Conservation (phyloP, 2,888 invertebrate species). For the Achlya flavicornis region DNA sequence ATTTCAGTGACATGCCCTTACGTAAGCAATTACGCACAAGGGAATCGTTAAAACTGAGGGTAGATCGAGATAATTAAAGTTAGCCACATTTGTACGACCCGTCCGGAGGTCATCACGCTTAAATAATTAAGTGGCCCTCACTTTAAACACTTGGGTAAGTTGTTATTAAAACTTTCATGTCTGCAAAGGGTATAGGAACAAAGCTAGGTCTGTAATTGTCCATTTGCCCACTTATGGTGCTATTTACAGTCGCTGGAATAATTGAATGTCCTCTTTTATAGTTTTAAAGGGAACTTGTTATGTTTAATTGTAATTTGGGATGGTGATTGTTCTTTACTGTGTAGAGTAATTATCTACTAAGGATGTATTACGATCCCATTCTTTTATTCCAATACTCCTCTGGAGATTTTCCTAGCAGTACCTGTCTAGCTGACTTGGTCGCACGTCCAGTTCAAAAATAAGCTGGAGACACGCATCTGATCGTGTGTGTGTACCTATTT, state of each 20-base stretch:
- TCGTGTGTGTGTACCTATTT: no score
- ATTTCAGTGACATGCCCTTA: slow-evolving; percentile 32
- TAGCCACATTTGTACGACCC: slow-evolving; percentile 42
- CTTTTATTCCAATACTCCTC: no score
- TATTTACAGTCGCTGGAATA: not conserved
- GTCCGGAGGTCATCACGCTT: slow-evolving; percentile 46
- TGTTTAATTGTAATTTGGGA: not conserved
- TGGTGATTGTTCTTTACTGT: not conserved
- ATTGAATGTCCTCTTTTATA: not conserved
- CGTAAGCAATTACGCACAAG: slow-evolving; percentile 50
- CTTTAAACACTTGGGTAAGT: slow-evolving; percentile 17
- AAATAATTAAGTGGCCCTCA: slow-evolving; percentile 39
- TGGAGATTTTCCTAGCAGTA: no score
- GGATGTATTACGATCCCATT: no score
- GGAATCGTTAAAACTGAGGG: slow-evolving; percentile 51
- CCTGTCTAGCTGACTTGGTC: no score
- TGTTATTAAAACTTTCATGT: slow-evolving; percentile 15
- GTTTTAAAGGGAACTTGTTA: not conserved
- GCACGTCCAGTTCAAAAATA: no score
- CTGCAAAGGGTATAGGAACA: not conserved
- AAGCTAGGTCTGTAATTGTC: not conserved
- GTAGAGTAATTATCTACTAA: no score
- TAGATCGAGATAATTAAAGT: slow-evolving; percentile 58
- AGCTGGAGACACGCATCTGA: no score
- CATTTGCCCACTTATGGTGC: not conserved